These are phyloP conservation scores for Crioceris asparagi DNA, from an alignment of 2,888 invertebrate genomes.

Conservation along the genomic window DNA sequence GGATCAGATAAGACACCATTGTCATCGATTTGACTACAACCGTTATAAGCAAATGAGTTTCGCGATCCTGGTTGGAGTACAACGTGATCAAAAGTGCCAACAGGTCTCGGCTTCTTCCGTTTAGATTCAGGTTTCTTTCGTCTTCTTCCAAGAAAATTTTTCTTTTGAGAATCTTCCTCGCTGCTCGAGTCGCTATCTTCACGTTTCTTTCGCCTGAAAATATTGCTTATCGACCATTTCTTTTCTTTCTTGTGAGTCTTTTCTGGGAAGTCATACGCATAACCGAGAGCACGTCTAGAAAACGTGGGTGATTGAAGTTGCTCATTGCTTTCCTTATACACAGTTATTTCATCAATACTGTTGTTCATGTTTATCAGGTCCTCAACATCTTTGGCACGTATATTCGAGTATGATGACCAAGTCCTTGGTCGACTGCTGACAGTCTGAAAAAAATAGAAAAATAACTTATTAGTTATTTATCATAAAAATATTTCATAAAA, in stretches of 20 bases:
- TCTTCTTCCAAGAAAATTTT: slow-evolving; percentile 34
- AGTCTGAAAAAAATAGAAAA: slow-evolving; percentile 34
- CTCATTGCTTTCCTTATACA: slow-evolving; percentile 22
- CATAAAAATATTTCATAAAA: no score
- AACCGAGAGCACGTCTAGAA: slow-evolving; percentile 36
- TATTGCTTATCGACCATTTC: slow-evolving; percentile 73
- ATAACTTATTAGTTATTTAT: no score
- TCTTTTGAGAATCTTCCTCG: slow-evolving; percentile 37
- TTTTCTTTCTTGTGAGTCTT: slow-evolving; percentile 48
- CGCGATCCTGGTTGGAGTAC: slow-evolving; percentile 33
- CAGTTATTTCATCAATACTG: slow-evolving; percentile 30
- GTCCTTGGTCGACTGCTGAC: slow-evolving; percentile 37
- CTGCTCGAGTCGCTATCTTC: slow-evolving; percentile 49
- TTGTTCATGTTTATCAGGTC: slow-evolving; percentile 31
- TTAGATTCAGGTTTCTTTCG: slow-evolving; percentile 39
- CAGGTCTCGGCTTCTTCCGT: slow-evolving; percentile 43
- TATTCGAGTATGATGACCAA: slow-evolving; percentile 35
- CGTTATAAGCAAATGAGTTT: slow-evolving; percentile 19
- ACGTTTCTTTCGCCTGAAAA: slow-evolving; percentile 66
- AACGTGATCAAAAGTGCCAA: slow-evolving; percentile 57
- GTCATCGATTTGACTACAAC: slow-evolving; percentile 33
- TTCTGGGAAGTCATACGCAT: slow-evolving; percentile 40
- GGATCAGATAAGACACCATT: slow-evolving; percentile 50
- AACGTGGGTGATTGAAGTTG: slow-evolving; percentile 28
- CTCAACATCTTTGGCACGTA: slow-evolving; percentile 29